Base-by-base conservation (phyloP, 1,140 invertebrate genomes). In the Drosophila baimaii region DNA sequence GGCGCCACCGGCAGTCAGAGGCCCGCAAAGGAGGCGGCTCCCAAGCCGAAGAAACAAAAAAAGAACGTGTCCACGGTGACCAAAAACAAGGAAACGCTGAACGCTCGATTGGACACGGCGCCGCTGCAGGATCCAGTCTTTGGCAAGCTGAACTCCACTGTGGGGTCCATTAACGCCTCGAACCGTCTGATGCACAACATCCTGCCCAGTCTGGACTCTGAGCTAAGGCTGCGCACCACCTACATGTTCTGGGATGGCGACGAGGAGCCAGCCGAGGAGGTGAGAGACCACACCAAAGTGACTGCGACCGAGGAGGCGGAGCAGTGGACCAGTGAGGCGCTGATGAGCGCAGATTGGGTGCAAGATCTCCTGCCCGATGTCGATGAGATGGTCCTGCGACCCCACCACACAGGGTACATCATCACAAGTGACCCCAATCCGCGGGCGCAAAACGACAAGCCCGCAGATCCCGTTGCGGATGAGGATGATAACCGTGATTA, bases 31-130 rank as follows among this genome's bases (percentile, higher is more conserved):
- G 71, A 35, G 17, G 56, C 58, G 12, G 80, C 72, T 3, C 29
- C 76, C 0, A 92, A 89, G 64, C 64, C 62, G 0, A 92, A 89
- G 37, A 78, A 93, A 46, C 68, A 84, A 9, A 79, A 93, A 33
- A 89, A 86, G 49, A 81, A 83, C 1, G 64, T 81, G 0, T 92
- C 93, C 15, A 82, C 91, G 8, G 73, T 94, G 5, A 93, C 82
- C 31, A 92, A 91, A 27, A 92, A 88, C 33, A 74, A 92, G 6
- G 93, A 93, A 27, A 91, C 91, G 0, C 59, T 92, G 0, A 93
- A 92, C 68, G 80, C 79, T 2, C 78, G 81, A 0, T 59, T 92
- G 21, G 91, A 92, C 41, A 91, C 90, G 10, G 77, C 84, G 5
- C 90, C 91, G 2, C 25, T 91, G 47, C 88, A 91, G 43, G 91